Conservation (phyloP, 2,888 invertebrate genomes). For the Furcula furcula region DNA sequence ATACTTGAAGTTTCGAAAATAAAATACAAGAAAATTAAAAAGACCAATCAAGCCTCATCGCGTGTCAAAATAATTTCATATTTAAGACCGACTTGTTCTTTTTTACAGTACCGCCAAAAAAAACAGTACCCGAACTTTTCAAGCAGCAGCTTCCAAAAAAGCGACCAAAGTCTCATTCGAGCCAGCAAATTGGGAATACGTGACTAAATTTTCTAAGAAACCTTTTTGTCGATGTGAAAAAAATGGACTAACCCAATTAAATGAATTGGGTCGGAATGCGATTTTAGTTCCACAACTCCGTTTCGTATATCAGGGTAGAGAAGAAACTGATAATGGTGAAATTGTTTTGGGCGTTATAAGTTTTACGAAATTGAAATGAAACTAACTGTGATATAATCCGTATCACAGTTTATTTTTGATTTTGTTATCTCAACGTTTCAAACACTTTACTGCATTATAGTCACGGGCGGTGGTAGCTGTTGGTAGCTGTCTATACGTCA, state of each 20-base stretch:
- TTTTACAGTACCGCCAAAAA: background rate
- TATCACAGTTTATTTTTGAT: no score
- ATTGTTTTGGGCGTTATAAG: no score
- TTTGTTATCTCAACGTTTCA: no score
- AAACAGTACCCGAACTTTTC: conserved; percentile 17
- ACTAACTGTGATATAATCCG: no score
- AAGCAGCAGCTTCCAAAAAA: conserved; percentile 11
- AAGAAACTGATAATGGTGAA: no score
- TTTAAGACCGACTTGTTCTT: background rate
- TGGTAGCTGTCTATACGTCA: no score
- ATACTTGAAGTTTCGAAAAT: no score
- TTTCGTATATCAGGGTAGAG: no score
- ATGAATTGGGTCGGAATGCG: conserved; percentile 5
- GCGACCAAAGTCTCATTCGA: conserved; percentile 18
- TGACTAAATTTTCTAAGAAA: conserved; percentile 34
- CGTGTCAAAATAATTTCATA: background rate
- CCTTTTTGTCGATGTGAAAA: conserved; percentile 8
- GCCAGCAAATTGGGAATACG: conserved; percentile 33
- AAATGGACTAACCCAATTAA: conserved; percentile 1
- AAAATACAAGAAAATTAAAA: no score
- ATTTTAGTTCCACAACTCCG: conserved; percentile 5
- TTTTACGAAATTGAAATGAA: no score
- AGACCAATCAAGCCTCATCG: background rate
- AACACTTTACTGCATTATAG: no score
- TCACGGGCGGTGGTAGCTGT: no score